phyloP scores from a whole-genome alignment of 92 coral and sea anemone species.

The Scolanthus callimorphus region DNA sequence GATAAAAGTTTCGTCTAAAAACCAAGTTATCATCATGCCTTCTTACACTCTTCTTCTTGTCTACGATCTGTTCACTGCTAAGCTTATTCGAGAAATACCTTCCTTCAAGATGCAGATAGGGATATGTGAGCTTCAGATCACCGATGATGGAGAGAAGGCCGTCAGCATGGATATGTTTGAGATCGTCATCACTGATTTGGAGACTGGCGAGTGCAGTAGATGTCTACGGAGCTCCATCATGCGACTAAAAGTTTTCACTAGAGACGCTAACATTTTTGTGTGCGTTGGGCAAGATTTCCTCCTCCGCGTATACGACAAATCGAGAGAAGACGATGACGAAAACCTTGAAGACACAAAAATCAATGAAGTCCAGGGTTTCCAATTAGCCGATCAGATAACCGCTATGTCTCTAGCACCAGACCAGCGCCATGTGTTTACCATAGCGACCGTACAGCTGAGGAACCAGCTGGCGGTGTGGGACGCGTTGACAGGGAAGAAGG shows the following conservation, averaged over 20 bases:
- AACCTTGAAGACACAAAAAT: constrained; percentile 48
- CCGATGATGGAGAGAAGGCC: constrained; percentile 81
- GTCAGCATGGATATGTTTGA: constrained; percentile 75
- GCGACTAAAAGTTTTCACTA: constrained; percentile 60
- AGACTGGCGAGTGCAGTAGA: constrained; percentile 65
- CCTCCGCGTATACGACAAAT: constrained; percentile 81
- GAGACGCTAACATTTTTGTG: constrained; percentile 67
- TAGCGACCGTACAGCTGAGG: constrained; percentile 44
- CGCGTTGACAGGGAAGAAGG: constrained; percentile 51
- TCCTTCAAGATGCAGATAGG: constrained; percentile 73
- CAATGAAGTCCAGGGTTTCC: constrained; percentile 54
- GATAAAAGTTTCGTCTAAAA: constrained; percentile 53
- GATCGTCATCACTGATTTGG: constrained; percentile 66
- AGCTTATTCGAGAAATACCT: constrained; percentile 65
- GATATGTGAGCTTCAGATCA: constrained; percentile 64
- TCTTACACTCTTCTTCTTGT: constrained; percentile 56
- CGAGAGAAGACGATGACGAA: constrained; percentile 87
- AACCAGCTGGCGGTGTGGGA: constrained; percentile 80
- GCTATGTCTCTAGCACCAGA: constrained; percentile 66
- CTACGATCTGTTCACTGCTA: constrained; percentile 73
- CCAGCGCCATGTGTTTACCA: constrained; percentile 66
- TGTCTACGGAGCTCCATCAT: constrained; percentile 70
- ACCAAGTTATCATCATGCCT: constrained; percentile 72
- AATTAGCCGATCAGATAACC: constrained; percentile 73
- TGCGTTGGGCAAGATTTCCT: constrained; percentile 69